These are phyloP conservation scores for Stichodactyla helianthus DNA, from an alignment of 64 coral and sea anemone genomes.

Conservation along the genomic window DNA sequence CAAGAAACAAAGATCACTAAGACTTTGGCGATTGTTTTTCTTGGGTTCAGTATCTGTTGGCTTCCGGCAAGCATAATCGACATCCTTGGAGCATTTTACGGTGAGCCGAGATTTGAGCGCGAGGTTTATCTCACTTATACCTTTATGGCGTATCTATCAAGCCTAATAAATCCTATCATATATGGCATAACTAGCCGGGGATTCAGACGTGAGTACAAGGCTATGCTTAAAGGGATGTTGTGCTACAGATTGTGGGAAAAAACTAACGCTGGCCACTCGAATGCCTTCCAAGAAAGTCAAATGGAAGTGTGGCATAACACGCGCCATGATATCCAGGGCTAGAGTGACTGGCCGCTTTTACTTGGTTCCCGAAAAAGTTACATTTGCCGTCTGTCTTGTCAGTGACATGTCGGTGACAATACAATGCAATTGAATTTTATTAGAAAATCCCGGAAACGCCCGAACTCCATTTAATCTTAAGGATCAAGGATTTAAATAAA, in stretches of 20 bases:
- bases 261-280: neutral
- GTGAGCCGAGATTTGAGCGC: constrained; percentile 28
- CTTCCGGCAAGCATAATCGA: constrained; percentile 64
- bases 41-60: constrained; percentile 66
- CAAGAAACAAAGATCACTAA: constrained; percentile 50
- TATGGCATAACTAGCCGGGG: constrained; percentile 60
- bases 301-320: neutral
- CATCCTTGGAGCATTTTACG: constrained; percentile 27
- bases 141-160: constrained; percentile 54
- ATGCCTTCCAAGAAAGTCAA: neutral
- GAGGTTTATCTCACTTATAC: constrained; percentile 56
- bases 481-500: neutral
- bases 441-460: neutral
- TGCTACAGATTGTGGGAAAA: neutral
- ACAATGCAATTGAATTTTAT: neutral
- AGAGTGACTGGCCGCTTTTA: neutral
- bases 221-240: constrained; percentile 22
- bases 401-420: neutral
- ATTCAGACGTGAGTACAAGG: constrained; percentile 63
- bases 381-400: neutral
- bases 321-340: neutral
- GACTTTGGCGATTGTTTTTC: constrained; percentile 44
- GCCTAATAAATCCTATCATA: constrained; percentile 62
- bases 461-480: neutral
- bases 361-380: neutral